Conservation (phyloP, 2,797 vertebrate species). For the Epinephelus malabaricus region DNA sequence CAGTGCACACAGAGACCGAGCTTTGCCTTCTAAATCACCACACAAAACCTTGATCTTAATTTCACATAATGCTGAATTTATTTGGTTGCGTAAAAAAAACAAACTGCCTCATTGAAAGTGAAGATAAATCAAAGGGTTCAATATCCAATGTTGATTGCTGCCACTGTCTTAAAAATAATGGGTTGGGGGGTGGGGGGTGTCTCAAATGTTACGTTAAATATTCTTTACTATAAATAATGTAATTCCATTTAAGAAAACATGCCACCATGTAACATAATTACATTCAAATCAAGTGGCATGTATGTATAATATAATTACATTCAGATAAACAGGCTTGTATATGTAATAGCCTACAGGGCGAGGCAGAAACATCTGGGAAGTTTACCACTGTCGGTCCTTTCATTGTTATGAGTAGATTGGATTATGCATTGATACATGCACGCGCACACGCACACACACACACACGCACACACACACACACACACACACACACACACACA, state of each 20-base stretch:
- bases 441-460: conserved; percentile 12
- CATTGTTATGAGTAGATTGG: conserved; percentile 70
- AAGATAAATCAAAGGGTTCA: conserved; percentile 27
- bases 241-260: conserved; percentile 68
- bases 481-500: conserved; percentile 2
- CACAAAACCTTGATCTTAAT: conserved; percentile 34
- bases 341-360: conserved; percentile 66
- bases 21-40: conserved; percentile 25
- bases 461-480: conserved; percentile 13
- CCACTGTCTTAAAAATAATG: conserved; percentile 22
- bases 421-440: conserved; percentile 60
- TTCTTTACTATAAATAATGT: conserved; percentile 66
- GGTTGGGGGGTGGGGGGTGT: not conserved
- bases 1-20: not conserved
- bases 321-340: conserved; percentile 71
- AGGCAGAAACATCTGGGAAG: conserved; percentile 71
- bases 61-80: conserved; percentile 30
- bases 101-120: conserved; percentile 12
- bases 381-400: conserved; percentile 66
- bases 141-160: conserved; percentile 31
- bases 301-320: conserved; percentile 77
- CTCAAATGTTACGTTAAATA: conserved; percentile 56
- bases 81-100: conserved; percentile 17
- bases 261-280: conserved; percentile 66
- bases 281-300: conserved; percentile 69